These are phyloP conservation scores for Mylabris sibirica DNA, from an alignment of 2,888 invertebrate species.

Conservation along the genomic window DNA sequence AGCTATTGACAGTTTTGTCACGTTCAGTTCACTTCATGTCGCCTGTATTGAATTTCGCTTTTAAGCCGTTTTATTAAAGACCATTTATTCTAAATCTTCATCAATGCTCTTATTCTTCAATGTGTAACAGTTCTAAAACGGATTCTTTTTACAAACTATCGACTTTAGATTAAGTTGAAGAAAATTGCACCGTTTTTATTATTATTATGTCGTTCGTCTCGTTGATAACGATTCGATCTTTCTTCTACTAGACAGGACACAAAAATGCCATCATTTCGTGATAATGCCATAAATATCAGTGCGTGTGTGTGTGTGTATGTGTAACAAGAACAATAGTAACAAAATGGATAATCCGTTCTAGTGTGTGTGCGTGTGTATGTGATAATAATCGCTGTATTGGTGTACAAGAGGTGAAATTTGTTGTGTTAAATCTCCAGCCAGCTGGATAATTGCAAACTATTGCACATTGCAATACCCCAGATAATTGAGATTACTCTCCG, in stretches of 20 bases:
- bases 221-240: background rate
- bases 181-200: constrained; percentile 23
- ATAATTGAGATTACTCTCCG: background rate
- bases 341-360: background rate
- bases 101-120: constrained; percentile 40
- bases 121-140: background rate
- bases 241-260: background rate
- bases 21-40: constrained; percentile 51
- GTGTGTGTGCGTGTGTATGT: background rate
- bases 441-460: constrained; percentile 5
- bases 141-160: constrained; percentile 42
- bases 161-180: constrained; percentile 42
- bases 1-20: constrained; percentile 48
- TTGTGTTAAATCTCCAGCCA: constrained; percentile 1
- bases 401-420: constrained; percentile 10
- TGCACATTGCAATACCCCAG: background rate
- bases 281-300: background rate
- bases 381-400: background rate
- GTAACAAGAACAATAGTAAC: background rate
- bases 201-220: constrained; percentile 15
- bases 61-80: constrained; percentile 53
- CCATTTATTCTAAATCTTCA: constrained; percentile 53
- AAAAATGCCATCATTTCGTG: background rate
- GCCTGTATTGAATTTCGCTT: constrained; percentile 49
- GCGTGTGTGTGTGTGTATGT: too few relatives aligned